Evolutionary conservation across 2,888 invertebrate genomes (phyloP), one percentile per base, ranked within the genome.

Genomic region (Meteorus cinctellus): DNA sequence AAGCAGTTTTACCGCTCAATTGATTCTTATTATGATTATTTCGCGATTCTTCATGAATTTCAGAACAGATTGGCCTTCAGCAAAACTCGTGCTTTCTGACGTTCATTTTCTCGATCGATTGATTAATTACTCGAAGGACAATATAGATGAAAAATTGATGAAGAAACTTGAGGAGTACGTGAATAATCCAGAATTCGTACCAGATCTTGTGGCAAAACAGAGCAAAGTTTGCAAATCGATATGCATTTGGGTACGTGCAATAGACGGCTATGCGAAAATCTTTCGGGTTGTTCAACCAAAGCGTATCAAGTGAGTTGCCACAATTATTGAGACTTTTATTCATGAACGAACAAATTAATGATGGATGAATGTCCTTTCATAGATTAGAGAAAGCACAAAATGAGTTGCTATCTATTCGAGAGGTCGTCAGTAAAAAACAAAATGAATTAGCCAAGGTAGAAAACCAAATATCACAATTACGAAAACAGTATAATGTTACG

Each of bases 231-330:
- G 97, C 85, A 95, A 94, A 82, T 97, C 97, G 10, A 94, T 98
- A 90, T 97, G 97, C 82, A 92, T 97, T 88, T 98, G 98, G 98
- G 97, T 97, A 8, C 92, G 95, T 86, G 97, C 98, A 0, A 95
- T 98, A 81, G 96, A 97, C 84, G 94, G 94, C 86, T 98, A 97
- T 86, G 94, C 97, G 0, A 95, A 95, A 90, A 95, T 97, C 0
- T 96, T 94, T 89, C 93, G 94, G 87, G 93, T 96, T 8, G 97
- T 98, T 1, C 96, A 97, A 86, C 97, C 97, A 0, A 98, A 98
- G 90, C 93, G 96, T 73, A 91, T 94, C 79, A 94, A 93, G 95
- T 95, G 89, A 91, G 90, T 89, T 2, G 6, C n/a, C 8, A 24
- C 6, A 41, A 55, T 10, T 59, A 41, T 12, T 2, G 0, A 10